A percentile compares a stretch with the other conserved stretches of the same genome.
Evolutionary conservation across 1,140 invertebrate species (phyloP).

Genomic region (Ostrea denselamellosa): DNA sequence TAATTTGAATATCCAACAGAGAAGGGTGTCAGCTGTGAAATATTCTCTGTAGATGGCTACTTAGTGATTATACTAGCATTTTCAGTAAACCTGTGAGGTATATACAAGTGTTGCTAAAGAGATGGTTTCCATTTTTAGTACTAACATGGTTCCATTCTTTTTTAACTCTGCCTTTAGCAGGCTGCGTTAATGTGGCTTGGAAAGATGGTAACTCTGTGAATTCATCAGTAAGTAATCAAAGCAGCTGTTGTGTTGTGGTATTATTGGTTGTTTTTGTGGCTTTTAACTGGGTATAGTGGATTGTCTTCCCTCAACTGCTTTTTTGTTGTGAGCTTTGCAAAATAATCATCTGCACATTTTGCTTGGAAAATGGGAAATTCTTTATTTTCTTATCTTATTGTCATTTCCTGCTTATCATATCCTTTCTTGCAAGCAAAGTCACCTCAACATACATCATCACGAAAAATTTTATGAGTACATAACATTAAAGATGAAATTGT

Average conservation of each 20-base stretch:
- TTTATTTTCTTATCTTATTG: neutral
- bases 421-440: neutral
- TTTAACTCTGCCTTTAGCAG: slow-evolving; percentile 27
- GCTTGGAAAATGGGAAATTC: neutral
- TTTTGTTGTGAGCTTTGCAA: slow-evolving; percentile 9
- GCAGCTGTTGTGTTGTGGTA: slow-evolving; percentile 4
- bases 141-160: neutral
- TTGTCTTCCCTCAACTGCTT: slow-evolving; percentile 6
- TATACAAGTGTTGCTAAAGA: neutral
- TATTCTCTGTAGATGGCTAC: neutral
- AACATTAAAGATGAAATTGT: neutral
- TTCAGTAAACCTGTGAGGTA: neutral
- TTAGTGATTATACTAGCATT: neutral
- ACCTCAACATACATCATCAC: neutral
- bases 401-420: neutral
- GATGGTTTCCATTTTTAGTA: neutral
- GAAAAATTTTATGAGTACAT: neutral
- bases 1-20: neutral
- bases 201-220: slow-evolving; percentile 24
- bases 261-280: slow-evolving; percentile 21
- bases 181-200: slow-evolving; percentile 31
- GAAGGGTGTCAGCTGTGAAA: neutral
- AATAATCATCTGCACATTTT: neutral
- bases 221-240: slow-evolving; percentile 16
- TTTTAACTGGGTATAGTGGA: neutral